Percentiles rank a stretch among this genome's conserved stretches.
These are phyloP conservation scores for Notodonta dromedarius DNA, from an alignment of 2,888 invertebrate species.

Conservation along the genomic window DNA sequence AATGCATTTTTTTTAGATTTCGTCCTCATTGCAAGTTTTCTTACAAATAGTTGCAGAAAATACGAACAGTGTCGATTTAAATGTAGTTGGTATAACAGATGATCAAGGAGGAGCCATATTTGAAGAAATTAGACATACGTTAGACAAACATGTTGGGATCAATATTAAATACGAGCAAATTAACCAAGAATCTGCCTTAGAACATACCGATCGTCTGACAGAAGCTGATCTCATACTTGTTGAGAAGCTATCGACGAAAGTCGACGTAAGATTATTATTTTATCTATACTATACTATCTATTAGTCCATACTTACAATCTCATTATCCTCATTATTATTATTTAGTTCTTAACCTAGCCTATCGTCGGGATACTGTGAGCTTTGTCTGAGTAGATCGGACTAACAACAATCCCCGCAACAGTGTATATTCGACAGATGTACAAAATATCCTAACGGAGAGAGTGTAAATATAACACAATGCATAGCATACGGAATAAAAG, in stretches of 20 bases:
- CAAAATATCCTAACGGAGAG: background rate
- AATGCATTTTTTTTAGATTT: slow-evolving; percentile 14
- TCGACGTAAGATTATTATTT: slow-evolving; percentile 14
- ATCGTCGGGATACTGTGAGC: too few relatives aligned
- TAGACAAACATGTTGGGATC: slow-evolving; percentile 10
- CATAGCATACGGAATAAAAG: too few relatives aligned
- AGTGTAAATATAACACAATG: too few relatives aligned
- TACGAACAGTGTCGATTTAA: slow-evolving; percentile 20
- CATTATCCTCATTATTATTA: background rate
- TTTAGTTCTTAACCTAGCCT: too few relatives aligned
- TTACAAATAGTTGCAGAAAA: slow-evolving; percentile 38
- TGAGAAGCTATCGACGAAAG: slow-evolving; percentile 25
- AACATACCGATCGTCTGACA: slow-evolving; percentile 5
- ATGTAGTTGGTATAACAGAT: slow-evolving; percentile 18
- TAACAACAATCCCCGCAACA: too few relatives aligned
- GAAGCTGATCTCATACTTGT: slow-evolving; percentile 34
- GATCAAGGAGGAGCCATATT: slow-evolving; percentile 10
- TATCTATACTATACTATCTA: background rate
- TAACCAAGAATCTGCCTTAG: background rate
- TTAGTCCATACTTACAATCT: background rate
- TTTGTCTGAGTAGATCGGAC: too few relatives aligned
- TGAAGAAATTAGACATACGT: slow-evolving; percentile 16
- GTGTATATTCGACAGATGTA: too few relatives aligned
- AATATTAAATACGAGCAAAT: slow-evolving; percentile 16
- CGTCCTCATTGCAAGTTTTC: slow-evolving; percentile 22